Evolutionary conservation across 2,113 vertebrate species (phyloP).

Genomic region (Oostethus manadensis): DNA sequence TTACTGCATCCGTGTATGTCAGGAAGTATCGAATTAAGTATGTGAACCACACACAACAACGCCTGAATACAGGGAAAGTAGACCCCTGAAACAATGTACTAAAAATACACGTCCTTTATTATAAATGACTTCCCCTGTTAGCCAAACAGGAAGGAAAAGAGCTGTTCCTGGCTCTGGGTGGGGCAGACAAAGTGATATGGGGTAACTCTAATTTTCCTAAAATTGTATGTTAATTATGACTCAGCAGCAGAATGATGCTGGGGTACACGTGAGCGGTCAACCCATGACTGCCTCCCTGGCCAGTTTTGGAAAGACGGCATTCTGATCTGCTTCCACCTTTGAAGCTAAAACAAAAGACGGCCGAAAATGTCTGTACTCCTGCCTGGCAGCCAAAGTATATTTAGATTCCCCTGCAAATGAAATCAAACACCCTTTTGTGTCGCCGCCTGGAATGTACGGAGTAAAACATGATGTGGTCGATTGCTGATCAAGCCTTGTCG

Average conservation of each 20-base stretch:
- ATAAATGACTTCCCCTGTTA: constrained; percentile 38
- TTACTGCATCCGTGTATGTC: not conserved
- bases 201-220: not conserved
- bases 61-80: constrained; percentile 8
- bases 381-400: constrained; percentile 29
- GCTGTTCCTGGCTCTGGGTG: constrained; percentile 22
- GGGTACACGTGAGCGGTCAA: not conserved
- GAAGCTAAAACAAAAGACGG: constrained; percentile 5
- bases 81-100: constrained; percentile 42
- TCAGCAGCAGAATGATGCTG: not conserved
- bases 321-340: constrained; percentile 16
- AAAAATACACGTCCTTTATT: constrained; percentile 53
- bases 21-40: constrained; percentile 41
- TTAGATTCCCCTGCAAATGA: constrained; percentile 32
- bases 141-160: constrained; percentile 57
- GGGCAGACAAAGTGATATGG: constrained; percentile 2
- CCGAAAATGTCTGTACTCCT: constrained; percentile 17
- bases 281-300: not conserved
- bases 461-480: constrained; percentile 35
- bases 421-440: constrained; percentile 49
- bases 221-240: not conserved
- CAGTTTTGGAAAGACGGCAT: not conserved
- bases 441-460: constrained; percentile 16
- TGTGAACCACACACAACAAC: constrained; percentile 14
- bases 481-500: constrained; percentile 41